Conservation (phyloP, 2,113 vertebrate species). For the Pampusana beccarii region DNA sequence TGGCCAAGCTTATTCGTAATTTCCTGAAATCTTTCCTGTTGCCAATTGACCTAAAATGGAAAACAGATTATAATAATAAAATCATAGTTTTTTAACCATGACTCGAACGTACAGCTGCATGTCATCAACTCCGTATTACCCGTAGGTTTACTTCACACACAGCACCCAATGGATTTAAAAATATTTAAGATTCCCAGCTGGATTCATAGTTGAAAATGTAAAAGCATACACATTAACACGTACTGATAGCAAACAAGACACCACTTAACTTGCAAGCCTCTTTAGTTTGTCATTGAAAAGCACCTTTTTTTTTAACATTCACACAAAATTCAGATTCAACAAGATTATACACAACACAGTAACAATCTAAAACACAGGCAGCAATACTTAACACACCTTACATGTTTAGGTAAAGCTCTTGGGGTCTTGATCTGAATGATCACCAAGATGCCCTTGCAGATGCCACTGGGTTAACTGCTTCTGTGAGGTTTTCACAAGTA, state of each 20-base stretch:
- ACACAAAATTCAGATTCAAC: not conserved
- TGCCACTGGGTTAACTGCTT: not conserved
- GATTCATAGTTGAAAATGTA: not conserved
- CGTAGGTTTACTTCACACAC: not conserved
- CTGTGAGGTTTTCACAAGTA: not conserved
- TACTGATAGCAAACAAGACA: not conserved
- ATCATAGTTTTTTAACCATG: not conserved
- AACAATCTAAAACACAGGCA: not conserved
- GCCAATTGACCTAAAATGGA: conserved; percentile 88
- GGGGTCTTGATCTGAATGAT: not conserved
- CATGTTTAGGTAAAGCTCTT: not conserved
- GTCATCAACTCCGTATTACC: not conserved
- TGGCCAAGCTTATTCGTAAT: conserved; percentile 91
- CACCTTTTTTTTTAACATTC: not conserved
- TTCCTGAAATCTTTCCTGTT: conserved; percentile 93
- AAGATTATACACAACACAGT: not conserved
- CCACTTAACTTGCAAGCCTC: not conserved
- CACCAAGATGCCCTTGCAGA: not conserved
- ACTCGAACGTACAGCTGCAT: not conserved
- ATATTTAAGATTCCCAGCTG: not conserved
- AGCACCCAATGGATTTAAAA: not conserved
- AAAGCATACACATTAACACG: not conserved
- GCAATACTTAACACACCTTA: not conserved
- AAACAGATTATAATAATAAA: not conserved
- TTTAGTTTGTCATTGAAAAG: not conserved